Evolutionary conservation across 1,140 invertebrate genomes (phyloP), one percentile per base, ranked within the genome.

Genomic region (Protaetia brevitarsis): DNA sequence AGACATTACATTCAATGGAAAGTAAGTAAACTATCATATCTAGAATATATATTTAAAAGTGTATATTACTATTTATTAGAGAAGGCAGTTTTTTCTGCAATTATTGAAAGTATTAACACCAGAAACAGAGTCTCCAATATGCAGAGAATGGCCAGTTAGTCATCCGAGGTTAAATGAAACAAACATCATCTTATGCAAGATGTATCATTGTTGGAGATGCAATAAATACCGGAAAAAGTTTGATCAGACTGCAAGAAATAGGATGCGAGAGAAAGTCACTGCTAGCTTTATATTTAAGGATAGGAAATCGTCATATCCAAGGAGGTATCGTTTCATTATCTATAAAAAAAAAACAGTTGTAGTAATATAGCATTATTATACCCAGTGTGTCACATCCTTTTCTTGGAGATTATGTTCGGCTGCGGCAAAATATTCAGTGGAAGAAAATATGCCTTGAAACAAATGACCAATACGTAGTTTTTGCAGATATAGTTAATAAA

Each of bases 401-500:
- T 83, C 85, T 91, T 72, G 93, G 93, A 3, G 93, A 95, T 81
- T 95, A 95, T 80, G 89, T 94, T 59, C 84, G 91, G 11, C 79
- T 95, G 69, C 82, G 90, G 58, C 90, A 92, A 75, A 93, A 93
- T 79, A 83, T 86, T 13, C 91, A 93, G 78, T 95, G 93, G 93
- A 89, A 90, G 73, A 89, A 89, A 78, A 84, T 89, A 57, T 87
- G 87, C 68, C 76, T 85, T 26, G 87, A 90, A 72, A 89, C 85
- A 13, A 87, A 88, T 70, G 91, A 94, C 80, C 88, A 91, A 72
- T 92, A 93, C 79, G 89, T 95, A 66, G 91, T 95, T 13, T 95
- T 95, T 82, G 93, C 93, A 51, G 93, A 95, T 82, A 89, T 93
- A 70, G 89, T 94, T 66, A 91, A 91, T 78, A 94, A 94, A 83